Base-by-base conservation (phyloP, 2,888 invertebrate genomes). In the Scaptomyza cyrtandrae region DNA sequence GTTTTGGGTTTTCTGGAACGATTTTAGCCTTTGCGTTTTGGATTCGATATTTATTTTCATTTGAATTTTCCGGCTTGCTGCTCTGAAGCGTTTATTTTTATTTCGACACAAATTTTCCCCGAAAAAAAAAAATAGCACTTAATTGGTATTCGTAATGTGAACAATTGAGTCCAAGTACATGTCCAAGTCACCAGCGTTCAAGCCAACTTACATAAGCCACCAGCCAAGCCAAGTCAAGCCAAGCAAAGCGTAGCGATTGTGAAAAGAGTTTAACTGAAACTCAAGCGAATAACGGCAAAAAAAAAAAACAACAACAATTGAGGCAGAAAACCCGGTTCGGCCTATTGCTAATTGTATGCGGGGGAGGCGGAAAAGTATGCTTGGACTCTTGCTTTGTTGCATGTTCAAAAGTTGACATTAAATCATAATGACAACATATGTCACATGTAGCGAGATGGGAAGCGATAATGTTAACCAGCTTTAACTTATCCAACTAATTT, bases 121-220 rank as follows among this genome's bases (percentile, higher is more conserved):
- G 54, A 64, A 69, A 57, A 59, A 56, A 41, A 59, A 56, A 41
- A 45, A 29, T 14, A 48, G 46, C 58, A 66, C 50, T 70, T 72
- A 79, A 79, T 79, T 80, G 75, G 63, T 71, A 72, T 77, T 78
- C 72, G 83, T 83, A 72, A 69, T 71, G 57, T 50, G 29, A 58
- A n/a, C 46, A 35, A 19, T 41, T 41, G 35, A 50, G 39, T 50
- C 66, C 58, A 53, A 72, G 62, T 72, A 44, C 67, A 72, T 54
- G 72, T 62, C 67, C 55, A 59, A 67, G 39, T 35, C 56, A 11
- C 31, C 39, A 10, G 41, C 16, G 53, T 48, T 16, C 16, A 5
- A 35, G 48, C 16, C 60, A 27, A 13, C 64, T 63, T 63, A 61
- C 61, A 63, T 63, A 63, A 63, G 53, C 52, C 29, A 43, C 46